Evolutionary conservation across 2,888 invertebrate genomes (phyloP).

Genomic region (Neoascia interrupta): DNA sequence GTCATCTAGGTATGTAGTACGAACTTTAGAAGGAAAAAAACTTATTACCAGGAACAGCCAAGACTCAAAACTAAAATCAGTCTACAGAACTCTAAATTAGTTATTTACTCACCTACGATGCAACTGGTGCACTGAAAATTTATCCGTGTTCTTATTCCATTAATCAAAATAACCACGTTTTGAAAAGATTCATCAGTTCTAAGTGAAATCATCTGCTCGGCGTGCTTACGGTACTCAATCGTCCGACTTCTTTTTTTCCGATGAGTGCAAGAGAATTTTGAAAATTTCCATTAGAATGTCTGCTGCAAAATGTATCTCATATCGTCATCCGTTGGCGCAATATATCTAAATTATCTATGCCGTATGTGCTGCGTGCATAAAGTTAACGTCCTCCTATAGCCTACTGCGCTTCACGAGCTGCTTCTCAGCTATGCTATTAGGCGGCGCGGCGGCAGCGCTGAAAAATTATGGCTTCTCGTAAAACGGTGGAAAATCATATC

Average conservation of each 20-base stretch:
- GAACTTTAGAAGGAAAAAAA: too few relatives aligned
- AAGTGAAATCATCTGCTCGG: conserved; percentile 34
- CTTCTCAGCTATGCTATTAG: conserved; percentile 35
- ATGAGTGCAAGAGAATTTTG: conserved; percentile 33
- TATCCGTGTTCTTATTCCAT: conserved; percentile 69
- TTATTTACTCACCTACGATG: too few relatives aligned
- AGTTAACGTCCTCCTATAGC: conserved; percentile 44
- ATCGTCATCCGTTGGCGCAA: conserved; percentile 25
- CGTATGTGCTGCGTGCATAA: conserved; percentile 51
- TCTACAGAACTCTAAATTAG: too few relatives aligned
- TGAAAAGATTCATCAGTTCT: conserved; percentile 30
- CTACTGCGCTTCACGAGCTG: conserved; percentile 3
- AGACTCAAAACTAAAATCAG: too few relatives aligned
- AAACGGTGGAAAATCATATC: conserved; percentile 68
- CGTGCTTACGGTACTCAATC: conserved; percentile 9
- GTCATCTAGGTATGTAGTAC: too few relatives aligned
- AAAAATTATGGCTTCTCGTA: conserved; percentile 65
- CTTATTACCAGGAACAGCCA: too few relatives aligned
- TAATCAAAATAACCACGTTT: conserved; percentile 67
- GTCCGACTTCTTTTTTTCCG: neutral
- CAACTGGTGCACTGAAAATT: too few relatives aligned
- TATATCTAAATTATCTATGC: conserved; percentile 65
- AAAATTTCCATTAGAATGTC: conserved; percentile 29
- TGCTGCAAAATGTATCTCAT: conserved; percentile 13
- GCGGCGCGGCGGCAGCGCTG: conserved; percentile 33